Evolutionary conservation across 2,888 invertebrate genomes (phyloP).

Genomic region (Dasypolia templi): DNA sequence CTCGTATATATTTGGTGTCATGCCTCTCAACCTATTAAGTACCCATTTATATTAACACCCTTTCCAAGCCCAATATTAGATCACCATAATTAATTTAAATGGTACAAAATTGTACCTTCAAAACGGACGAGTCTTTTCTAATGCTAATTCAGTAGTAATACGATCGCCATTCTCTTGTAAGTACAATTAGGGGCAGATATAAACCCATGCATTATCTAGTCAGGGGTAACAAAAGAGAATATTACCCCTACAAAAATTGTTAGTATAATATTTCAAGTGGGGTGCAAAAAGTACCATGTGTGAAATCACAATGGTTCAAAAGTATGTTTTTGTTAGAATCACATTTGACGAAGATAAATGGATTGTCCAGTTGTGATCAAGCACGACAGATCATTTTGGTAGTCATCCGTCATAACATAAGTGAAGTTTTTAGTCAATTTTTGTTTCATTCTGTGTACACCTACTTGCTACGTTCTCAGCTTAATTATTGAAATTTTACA

Average conservation of each 20-base stretch:
- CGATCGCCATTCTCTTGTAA: slow-evolving; percentile 84
- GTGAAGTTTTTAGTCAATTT: background rate
- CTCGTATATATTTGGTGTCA: background rate
- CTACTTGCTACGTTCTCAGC: too few species aligned
- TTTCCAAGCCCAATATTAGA: slow-evolving; percentile 70
- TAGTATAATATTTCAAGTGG: slow-evolving; percentile 89
- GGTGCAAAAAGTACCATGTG: slow-evolving; percentile 86
- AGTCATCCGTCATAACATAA: slow-evolving; percentile 38
- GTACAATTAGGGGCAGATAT: slow-evolving; percentile 87
- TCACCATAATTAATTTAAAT: slow-evolving; percentile 86
- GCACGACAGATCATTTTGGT: slow-evolving; percentile 30
- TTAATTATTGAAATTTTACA: background rate
- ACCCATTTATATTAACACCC: slow-evolving; percentile 60
- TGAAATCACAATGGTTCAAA: slow-evolving; percentile 84
- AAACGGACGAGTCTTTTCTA: slow-evolving; percentile 76
- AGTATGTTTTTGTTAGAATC: slow-evolving; percentile 76
- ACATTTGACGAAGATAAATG: slow-evolving; percentile 81
- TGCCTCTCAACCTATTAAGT: slow-evolving; percentile 48
- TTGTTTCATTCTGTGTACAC: background rate
- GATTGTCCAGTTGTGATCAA: slow-evolving; percentile 56
- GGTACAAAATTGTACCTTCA: slow-evolving; percentile 77
- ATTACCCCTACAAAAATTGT: slow-evolving; percentile 88
- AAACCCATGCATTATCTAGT: slow-evolving; percentile 90
- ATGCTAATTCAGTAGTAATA: slow-evolving; percentile 87
- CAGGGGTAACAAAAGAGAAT: slow-evolving; percentile 82